These are phyloP conservation scores for Mustela lutreola DNA, from an alignment of 2,113 vertebrate species.

Conservation along the genomic window DNA sequence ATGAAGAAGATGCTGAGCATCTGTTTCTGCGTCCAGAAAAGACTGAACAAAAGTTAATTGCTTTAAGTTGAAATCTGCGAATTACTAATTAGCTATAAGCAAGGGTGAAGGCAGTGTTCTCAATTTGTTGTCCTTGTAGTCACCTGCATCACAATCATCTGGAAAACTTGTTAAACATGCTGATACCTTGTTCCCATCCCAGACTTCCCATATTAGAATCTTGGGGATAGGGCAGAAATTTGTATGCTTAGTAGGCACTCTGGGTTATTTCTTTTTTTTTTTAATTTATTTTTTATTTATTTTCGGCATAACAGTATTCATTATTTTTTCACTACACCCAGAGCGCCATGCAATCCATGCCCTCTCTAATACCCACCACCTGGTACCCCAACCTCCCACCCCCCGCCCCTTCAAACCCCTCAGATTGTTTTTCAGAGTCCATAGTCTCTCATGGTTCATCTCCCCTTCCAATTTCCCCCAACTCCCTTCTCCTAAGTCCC, in stretches of 20 bases:
- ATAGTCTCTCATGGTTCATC: too few relatives aligned
- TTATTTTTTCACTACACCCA: too few relatives aligned
- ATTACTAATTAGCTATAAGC: slow-evolving; percentile 10
- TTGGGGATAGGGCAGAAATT: background rate
- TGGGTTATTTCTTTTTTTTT: background rate
- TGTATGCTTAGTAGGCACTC: background rate
- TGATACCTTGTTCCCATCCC: background rate
- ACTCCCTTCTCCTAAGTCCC: too few relatives aligned
- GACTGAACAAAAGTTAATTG: slow-evolving; percentile 31
- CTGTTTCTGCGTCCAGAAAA: slow-evolving; percentile 29
- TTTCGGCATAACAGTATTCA: too few relatives aligned
- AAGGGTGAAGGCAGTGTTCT: background rate
- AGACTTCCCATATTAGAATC: background rate
- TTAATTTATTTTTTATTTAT: too few relatives aligned
- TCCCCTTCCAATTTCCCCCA: too few relatives aligned
- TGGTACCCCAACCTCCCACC: too few relatives aligned
- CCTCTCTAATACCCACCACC: too few relatives aligned
- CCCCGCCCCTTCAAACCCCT: too few relatives aligned
- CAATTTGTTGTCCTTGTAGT: background rate
- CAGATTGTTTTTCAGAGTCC: too few relatives aligned
- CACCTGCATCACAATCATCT: background rate
- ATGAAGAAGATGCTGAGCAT: slow-evolving; percentile 53
- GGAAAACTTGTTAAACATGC: background rate
- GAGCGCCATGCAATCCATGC: too few relatives aligned
- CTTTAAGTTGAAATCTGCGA: slow-evolving; percentile 45